Evolutionary conservation across 2,113 vertebrate genomes (phyloP).

Genomic region (Rhinolophus ferrumequinum): DNA sequence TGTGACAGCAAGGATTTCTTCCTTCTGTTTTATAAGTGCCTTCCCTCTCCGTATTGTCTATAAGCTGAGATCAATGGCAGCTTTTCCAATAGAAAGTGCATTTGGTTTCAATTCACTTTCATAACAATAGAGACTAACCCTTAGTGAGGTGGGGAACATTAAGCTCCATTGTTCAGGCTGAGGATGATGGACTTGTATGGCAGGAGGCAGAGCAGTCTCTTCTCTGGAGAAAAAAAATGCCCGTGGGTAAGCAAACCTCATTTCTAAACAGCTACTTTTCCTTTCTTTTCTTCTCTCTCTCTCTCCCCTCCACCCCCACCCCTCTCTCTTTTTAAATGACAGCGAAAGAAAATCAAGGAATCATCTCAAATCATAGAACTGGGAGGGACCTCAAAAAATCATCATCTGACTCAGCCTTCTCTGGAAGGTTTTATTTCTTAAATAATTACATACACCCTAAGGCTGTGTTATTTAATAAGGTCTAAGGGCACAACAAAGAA

Average conservation of each 20-base stretch:
- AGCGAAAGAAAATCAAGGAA: conserved; percentile 61
- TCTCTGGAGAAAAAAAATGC: conserved; percentile 59
- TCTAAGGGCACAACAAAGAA: conserved; percentile 47
- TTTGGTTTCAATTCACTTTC: conserved; percentile 72
- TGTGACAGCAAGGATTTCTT: neutral
- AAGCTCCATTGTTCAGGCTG: conserved; percentile 36
- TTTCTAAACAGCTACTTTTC: neutral
- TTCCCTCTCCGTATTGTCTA: neutral
- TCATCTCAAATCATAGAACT: conserved; percentile 41
- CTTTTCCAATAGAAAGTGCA: conserved; percentile 69
- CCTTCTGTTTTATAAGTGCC: neutral
- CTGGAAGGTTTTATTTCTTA: conserved; percentile 55
- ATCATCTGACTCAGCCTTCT: neutral
- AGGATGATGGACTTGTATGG: conserved; percentile 56
- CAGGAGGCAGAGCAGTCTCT: conserved; percentile 45
- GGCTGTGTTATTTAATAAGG: conserved; percentile 53
- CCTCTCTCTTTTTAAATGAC: neutral
- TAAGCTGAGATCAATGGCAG: conserved; percentile 3
- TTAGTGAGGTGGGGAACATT: conserved; percentile 62
- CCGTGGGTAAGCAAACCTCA: conserved; percentile 54
- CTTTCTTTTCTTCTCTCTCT: neutral
- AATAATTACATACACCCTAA: conserved; percentile 49
- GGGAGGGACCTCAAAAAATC: conserved; percentile 13
- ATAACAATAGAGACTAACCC: conserved; percentile 53
- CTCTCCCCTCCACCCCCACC: no score